phyloP scores from a whole-genome alignment of 2,888 invertebrate genomes.

The Parnassius glacialis region DNA sequence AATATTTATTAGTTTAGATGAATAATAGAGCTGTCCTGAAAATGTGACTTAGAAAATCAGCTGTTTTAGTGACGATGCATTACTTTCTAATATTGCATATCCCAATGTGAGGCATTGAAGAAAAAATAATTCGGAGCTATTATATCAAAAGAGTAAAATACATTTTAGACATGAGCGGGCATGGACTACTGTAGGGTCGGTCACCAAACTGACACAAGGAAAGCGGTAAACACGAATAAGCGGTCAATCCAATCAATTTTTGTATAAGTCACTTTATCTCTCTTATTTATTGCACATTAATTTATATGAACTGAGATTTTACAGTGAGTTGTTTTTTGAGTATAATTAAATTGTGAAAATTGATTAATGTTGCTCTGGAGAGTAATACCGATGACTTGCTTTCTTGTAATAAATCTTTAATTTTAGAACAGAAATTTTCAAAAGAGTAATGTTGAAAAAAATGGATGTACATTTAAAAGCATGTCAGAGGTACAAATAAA shows the following conservation, averaged over 20 bases:
- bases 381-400: constrained; percentile 56
- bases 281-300: constrained; percentile 53
- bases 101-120: constrained; percentile 78
- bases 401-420: constrained; percentile 26
- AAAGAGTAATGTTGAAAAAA: no score
- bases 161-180: constrained; percentile 76
- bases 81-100: constrained; percentile 80
- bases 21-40: constrained; percentile 80
- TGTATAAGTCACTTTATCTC: constrained; percentile 67
- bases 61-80: constrained; percentile 80
- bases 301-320: constrained; percentile 56
- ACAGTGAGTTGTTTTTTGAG: constrained; percentile 80
- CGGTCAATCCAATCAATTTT: constrained; percentile 81
- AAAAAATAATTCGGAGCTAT: constrained; percentile 75
- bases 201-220: constrained; percentile 83
- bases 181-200: constrained; percentile 79
- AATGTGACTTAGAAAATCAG: constrained; percentile 77
- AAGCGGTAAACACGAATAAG: constrained; percentile 83
- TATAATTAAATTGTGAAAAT: constrained; percentile 58
- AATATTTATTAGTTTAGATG: constrained; percentile 67
- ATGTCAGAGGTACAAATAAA: constrained; percentile 53
- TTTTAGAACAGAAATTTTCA: neutral
- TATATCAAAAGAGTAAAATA: constrained; percentile 75
- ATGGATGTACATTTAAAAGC: constrained; percentile 37
- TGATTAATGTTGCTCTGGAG: constrained; percentile 46